Evolutionary conservation across 2,113 vertebrate species (phyloP).

Genomic region (Ceyx melanurus): DNA sequence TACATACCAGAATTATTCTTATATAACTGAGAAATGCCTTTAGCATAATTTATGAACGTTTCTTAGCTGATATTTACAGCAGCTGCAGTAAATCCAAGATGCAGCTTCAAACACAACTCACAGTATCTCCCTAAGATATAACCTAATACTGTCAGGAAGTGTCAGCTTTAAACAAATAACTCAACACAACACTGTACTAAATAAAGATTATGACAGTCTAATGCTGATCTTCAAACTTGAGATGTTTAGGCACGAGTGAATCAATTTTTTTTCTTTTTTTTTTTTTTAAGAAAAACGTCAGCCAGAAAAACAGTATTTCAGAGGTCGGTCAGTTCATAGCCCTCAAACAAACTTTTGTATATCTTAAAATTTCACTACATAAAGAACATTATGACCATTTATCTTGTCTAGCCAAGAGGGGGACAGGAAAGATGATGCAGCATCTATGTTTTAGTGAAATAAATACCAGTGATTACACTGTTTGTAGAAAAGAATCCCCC

Average conservation of each 20-base stretch:
- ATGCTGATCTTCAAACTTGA: conserved; percentile 5
- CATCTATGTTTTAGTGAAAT: background rate
- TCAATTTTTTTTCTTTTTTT: background rate
- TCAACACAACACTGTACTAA: conserved; percentile 2
- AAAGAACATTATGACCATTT: background rate
- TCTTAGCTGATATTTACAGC: conserved; percentile 47
- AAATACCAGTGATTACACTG: background rate
- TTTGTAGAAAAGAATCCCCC: background rate
- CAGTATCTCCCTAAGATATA: conserved; percentile 33
- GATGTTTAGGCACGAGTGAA: background rate
- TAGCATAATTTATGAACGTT: conserved; percentile 52
- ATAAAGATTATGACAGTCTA: conserved; percentile 51
- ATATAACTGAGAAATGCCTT: conserved; percentile 11
- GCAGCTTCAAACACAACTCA: conserved; percentile 43
- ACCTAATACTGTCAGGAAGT: conserved; percentile 61
- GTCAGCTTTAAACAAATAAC: conserved; percentile 56
- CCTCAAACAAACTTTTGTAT: background rate
- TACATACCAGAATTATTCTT: background rate
- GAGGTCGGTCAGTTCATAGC: background rate
- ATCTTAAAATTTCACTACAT: background rate
- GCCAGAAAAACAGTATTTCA: background rate
- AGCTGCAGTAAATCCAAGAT: conserved; percentile 39
- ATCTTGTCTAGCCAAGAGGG: background rate
- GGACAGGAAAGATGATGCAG: background rate
- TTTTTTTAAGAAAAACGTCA: background rate